phyloP scores from a whole-genome alignment of 1,140 invertebrate species.

The Rhizoglyphus robini region DNA sequence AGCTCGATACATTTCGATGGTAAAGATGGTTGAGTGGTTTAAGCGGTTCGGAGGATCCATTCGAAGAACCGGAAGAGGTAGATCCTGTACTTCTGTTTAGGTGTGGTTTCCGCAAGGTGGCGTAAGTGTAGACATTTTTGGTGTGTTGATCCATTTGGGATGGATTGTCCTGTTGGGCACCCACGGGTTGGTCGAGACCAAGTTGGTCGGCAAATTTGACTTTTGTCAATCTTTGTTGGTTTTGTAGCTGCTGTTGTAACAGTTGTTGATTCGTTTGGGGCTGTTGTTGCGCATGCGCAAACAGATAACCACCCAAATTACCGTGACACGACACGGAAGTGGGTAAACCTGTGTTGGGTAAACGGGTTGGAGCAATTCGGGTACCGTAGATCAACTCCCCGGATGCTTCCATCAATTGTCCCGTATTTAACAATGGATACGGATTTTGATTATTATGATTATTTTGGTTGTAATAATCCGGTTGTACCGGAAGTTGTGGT shows the following conservation, averaged over 20 bases:
- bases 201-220: constrained; percentile 15
- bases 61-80: background rate
- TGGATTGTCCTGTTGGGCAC: background rate
- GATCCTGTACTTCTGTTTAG: background rate
- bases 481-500: background rate
- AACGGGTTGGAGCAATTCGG: constrained; percentile 9
- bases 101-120: background rate
- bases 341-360: background rate
- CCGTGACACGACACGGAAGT: background rate
- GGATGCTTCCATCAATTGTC: background rate
- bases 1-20: background rate
- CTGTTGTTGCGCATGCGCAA: background rate
- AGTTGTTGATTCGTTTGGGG: background rate
- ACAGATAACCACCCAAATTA: background rate
- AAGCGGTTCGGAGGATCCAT: background rate
- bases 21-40: background rate
- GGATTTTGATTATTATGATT: background rate
- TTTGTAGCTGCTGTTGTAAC: too few species aligned
- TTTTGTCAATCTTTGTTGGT: background rate
- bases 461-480: background rate
- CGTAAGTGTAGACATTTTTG: background rate
- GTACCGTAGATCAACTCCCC: background rate
- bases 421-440: constrained; percentile 5
- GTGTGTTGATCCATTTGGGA: background rate
- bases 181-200: background rate